Evolutionary conservation across 53 echinoderm and acorn worm genomes (phyloP), one percentile per base, ranked within the genome.

Genomic region (Pentamera pediparva): DNA sequence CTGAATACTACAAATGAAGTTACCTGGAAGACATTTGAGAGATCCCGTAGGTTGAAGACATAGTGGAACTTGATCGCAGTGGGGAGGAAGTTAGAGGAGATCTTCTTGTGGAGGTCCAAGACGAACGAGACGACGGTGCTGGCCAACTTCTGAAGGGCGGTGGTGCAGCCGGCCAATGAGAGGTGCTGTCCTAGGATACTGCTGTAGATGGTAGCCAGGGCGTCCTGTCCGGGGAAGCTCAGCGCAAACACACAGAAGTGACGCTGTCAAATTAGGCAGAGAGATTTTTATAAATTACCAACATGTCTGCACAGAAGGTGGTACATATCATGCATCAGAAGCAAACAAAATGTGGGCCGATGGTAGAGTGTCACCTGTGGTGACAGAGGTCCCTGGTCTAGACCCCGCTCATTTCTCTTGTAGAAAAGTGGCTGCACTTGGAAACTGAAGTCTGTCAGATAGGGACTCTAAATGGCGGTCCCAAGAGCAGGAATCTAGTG

Each of bases 61-160:
- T 98, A 98, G 86, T 98, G 98, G 75, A 98, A 92, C 79, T 98
- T 98, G 89, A 92, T 65, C 76, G 98, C 91, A 2, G 98, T 98
- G 11, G 98, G 98, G 38, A 98, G 86, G 92, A 98, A 98, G 45
- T 86, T 79, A 67, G 82, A 79, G 37, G 92, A 83, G 17, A 92
- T 78, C 67, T 91, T 92, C 89, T 89, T 91, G 91, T 98, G 92
- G 4, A 98, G 78, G 62, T 98, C 98, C 30, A 98, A 76, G 39
- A 91, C 83, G 7, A 88, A 88, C 0, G 65, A 60, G 38, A 92
- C 89, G 35, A 92, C 81, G 34, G 81, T 86, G 36, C 13, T 4
- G 52, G 80, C 52, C 75, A 92, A 76, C 76, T 91, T 91, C 83
- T 98, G 88, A 17, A 98, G 43, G 39, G 70, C 76, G 10, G 64